A percentile compares a stretch with the other conserved stretches of the same genome.
These are phyloP conservation scores for Staurois parvus DNA, from an alignment of 2,797 vertebrate genomes.

Conservation along the genomic window DNA sequence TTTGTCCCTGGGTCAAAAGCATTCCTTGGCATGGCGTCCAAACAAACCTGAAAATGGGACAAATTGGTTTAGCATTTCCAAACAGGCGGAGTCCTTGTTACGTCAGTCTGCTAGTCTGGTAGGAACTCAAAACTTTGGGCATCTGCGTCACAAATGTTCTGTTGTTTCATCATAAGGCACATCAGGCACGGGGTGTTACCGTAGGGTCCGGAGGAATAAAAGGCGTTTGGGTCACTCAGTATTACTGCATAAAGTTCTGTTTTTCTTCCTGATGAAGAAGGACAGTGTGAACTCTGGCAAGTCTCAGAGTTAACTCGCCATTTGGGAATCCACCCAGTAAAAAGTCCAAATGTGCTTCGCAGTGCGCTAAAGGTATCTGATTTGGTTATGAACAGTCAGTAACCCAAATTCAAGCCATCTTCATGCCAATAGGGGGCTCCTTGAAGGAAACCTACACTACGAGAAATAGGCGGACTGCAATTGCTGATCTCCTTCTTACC, in stretches of 20 bases:
- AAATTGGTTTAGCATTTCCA: not conserved
- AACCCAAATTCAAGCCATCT: conserved; percentile 1
- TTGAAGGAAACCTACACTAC: not conserved
- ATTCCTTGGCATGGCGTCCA: no score
- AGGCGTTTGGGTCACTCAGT: not conserved
- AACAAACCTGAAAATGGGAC: no score
- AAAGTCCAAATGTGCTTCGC: conserved; percentile 19
- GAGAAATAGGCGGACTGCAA: no score
- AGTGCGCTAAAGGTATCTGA: conserved; percentile 9
- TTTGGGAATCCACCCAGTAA: conserved; percentile 11
- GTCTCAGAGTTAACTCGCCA: not conserved
- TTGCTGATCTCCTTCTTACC: no score
- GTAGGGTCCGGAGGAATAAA: conserved; percentile 12
- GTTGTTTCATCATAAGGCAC: not conserved
- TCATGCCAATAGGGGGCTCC: not conserved
- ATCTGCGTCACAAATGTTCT: conserved; percentile 5
- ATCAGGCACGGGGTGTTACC: not conserved
- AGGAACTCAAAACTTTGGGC: not conserved
- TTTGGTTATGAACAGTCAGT: conserved; percentile 1
- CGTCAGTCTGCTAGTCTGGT: no score
- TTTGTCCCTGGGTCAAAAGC: no score
- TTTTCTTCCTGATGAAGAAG: conserved; percentile 22
- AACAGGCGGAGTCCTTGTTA: not conserved
- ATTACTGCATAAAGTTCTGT: conserved; percentile 3
- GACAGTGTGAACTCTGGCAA: conserved; percentile 16